A percentile compares a stretch with the other conserved stretches of the same genome.
phyloP scores from a whole-genome alignment of 2,797 vertebrate genomes.

The Agapornis canus region DNA sequence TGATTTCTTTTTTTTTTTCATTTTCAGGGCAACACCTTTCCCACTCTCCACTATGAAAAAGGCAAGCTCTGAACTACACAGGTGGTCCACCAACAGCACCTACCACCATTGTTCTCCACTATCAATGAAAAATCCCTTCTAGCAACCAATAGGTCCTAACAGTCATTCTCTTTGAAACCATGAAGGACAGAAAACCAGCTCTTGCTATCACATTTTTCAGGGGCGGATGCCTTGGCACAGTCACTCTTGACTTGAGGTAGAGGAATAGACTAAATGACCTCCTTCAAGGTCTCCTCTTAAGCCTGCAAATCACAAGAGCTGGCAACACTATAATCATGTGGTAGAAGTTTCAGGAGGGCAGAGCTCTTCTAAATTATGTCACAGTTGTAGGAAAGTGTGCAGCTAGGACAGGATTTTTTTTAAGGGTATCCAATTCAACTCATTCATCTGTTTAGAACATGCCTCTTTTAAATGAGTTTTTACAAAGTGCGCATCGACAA shows the following conservation, averaged over 20 bases:
- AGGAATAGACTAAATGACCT: neutral
- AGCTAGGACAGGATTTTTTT: neutral
- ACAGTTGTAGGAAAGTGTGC: neutral
- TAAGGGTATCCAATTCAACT: neutral
- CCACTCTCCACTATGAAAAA: neutral
- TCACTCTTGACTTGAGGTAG: neutral
- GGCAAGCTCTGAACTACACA: neutral
- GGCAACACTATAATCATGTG: neutral
- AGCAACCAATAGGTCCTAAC: neutral
- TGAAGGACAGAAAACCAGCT: neutral
- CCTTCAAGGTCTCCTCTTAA: neutral
- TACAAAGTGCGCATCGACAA: neutral
- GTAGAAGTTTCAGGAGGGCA: neutral
- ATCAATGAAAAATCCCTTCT: neutral
- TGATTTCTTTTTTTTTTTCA: neutral
- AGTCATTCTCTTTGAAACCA: neutral
- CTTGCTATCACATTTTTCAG: neutral
- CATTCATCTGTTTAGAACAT: conserved; percentile 13
- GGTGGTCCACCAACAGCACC: neutral
- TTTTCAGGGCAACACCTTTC: neutral
- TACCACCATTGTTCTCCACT: neutral
- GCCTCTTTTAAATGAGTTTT: neutral
- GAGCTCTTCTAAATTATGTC: neutral
- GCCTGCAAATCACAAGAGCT: neutral
- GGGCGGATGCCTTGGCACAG: neutral